Conservation (phyloP, 2,888 invertebrate species). For the Chydorus sphaericus region DNA sequence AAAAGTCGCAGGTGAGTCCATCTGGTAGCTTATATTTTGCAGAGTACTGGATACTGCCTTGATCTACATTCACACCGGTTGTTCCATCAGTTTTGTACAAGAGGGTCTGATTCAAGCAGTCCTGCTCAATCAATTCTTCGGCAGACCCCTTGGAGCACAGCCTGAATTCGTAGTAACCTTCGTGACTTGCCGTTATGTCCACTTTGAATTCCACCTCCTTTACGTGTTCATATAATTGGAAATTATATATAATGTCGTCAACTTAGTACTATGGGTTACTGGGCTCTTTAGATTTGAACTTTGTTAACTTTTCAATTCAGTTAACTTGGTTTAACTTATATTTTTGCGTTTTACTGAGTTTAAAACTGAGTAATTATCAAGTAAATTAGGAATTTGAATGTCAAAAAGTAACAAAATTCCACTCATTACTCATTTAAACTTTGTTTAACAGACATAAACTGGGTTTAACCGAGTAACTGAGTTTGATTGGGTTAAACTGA, state of each 20-base stretch:
- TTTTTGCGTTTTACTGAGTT: no score
- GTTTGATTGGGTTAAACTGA: background rate
- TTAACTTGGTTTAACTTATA: no score
- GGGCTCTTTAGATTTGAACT: no score
- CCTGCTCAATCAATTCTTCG: conserved; percentile 33
- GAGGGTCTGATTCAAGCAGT: conserved; percentile 33
- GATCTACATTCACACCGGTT: background rate
- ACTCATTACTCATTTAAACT: no score
- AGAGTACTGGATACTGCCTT: conserved; percentile 22
- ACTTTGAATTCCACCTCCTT: conserved; percentile 19
- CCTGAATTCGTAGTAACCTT: conserved; percentile 21
- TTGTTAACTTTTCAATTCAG: no score
- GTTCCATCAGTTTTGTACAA: conserved; percentile 16
- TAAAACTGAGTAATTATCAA: no score
- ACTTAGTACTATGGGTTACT: no score
- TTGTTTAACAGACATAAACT: no score
- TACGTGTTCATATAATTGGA: no score
- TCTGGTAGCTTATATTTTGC: conserved; percentile 30
- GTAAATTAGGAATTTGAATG: no score
- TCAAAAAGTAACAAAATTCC: conserved; percentile 19
- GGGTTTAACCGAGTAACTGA: no score
- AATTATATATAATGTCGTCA: no score
- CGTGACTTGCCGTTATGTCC: conserved; percentile 31
- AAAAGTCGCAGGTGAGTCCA: conserved; percentile 35
- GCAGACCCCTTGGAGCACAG: conserved; percentile 17